Conservation (phyloP, 1,140 invertebrate genomes). For the Orchestia grillus region DNA sequence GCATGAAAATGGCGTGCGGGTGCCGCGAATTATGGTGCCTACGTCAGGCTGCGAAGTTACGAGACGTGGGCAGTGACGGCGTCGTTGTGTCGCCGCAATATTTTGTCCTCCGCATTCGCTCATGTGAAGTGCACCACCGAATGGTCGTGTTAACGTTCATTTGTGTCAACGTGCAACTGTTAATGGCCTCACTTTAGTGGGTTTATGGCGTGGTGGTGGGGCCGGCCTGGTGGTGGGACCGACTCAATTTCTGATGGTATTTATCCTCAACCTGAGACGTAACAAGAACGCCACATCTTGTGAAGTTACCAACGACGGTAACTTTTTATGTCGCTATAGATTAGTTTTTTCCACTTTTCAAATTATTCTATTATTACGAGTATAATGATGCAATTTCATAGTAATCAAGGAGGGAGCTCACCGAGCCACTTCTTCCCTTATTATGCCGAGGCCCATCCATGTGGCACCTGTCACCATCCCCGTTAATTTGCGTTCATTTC, state of each 20-base stretch:
- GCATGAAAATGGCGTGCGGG: too few species aligned
- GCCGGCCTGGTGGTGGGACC: neutral
- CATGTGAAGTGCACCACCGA: neutral
- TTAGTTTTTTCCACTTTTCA: neutral
- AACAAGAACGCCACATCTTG: neutral
- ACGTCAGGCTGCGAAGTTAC: neutral
- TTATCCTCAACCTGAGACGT: neutral
- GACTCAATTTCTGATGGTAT: neutral
- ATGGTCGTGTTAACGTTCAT: neutral
- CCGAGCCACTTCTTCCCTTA: neutral
- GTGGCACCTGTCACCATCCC: neutral
- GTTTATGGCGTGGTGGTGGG: neutral
- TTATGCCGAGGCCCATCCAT: neutral
- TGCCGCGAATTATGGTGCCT: neutral
- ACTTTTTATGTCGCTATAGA: too few species aligned
- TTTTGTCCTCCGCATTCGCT: neutral
- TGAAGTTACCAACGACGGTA: neutral
- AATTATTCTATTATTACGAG: neutral
- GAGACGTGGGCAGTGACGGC: neutral
- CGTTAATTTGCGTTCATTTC: neutral
- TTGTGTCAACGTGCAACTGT: neutral
- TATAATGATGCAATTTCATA: neutral
- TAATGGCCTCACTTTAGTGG: neutral
- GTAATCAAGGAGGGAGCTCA: neutral
- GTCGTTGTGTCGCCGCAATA: neutral